Base-by-base conservation (phyloP, 2,888 invertebrate species). In the Amphipoea lucens region DNA sequence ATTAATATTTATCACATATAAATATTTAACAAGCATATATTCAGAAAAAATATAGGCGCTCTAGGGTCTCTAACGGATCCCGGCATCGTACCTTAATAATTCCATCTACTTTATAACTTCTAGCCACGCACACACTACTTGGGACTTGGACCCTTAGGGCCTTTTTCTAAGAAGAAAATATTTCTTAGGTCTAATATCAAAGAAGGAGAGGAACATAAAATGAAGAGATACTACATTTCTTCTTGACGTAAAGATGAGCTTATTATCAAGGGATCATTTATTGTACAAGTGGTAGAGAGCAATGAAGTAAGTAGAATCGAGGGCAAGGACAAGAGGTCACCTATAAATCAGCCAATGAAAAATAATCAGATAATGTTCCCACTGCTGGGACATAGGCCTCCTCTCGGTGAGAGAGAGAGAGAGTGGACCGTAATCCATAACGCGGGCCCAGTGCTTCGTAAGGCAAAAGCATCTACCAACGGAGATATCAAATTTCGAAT, bases 1-100 rank as follows among this genome's bases (percentile, higher is more conserved):
- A 84, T 84, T 70, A 83, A 73, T 74, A 76, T 81, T 66, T 76
- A 76, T 73, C 73, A 54, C 71, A 69, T 60, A 71, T 80, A 57
- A 66, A 84, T 76, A 83, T 76, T 69, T 57, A 67, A 67, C 36
- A 77, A 67, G 29, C n/a, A 20, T 65, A 68, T 71, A 81, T 65
- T 73, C 57, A 57, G 69, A 42, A 66, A 76, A 70, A 65, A 84
- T 81, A 60, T 74, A 70, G 29, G 5, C 67, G 72, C 62, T 65
- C 54, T 17, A 67, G 68, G 75, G 82, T 48, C 51, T 48, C 51
- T 69, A 70, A 65, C 60, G 51, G 72, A n/a, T 67, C 57, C 72
- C 42, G 57, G n/a, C 67, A 40, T 36, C 23, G 54, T 40, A 57
- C 73, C 76, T 84, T 74, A 74, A 84, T 84, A 81, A 76, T 51